phyloP scores from a whole-genome alignment of 2,113 vertebrate species.

The Mohoua ochrocephala region DNA sequence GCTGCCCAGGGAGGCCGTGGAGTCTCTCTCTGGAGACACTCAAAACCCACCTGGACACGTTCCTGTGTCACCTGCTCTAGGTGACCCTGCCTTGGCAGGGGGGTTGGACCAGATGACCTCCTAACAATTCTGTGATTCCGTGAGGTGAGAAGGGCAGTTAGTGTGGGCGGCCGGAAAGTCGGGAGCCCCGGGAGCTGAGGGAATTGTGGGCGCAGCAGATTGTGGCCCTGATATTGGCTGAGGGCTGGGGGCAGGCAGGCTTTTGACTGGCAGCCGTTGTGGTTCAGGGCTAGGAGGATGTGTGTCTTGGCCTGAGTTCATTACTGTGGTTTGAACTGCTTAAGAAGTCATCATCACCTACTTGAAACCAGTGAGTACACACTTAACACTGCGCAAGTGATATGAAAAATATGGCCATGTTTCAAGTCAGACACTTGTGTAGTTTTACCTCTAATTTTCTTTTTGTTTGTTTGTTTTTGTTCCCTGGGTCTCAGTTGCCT shows the following conservation, averaged over 20 bases:
- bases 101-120: background rate
- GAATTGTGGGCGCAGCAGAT: no score
- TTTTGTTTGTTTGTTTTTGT: background rate
- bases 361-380: background rate
- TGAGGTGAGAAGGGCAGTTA: background rate
- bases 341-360: background rate
- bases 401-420: accelerated
- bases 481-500: background rate
- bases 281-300: background rate
- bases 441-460: background rate
- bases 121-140: background rate
- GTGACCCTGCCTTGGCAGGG: background rate
- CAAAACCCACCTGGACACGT: background rate
- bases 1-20: background rate
- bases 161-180: background rate
- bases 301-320: background rate
- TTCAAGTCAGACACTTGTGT: background rate
- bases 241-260: background rate
- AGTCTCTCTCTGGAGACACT: background rate
- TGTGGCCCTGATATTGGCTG: background rate
- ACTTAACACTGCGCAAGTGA: accelerated
- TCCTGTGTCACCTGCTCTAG: background rate
- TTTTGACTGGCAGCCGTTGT: background rate
- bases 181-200: background rate
- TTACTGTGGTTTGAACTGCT: background rate